Base-by-base conservation (phyloP, 2,797 vertebrate species). In the Neostethus bicornis region DNA sequence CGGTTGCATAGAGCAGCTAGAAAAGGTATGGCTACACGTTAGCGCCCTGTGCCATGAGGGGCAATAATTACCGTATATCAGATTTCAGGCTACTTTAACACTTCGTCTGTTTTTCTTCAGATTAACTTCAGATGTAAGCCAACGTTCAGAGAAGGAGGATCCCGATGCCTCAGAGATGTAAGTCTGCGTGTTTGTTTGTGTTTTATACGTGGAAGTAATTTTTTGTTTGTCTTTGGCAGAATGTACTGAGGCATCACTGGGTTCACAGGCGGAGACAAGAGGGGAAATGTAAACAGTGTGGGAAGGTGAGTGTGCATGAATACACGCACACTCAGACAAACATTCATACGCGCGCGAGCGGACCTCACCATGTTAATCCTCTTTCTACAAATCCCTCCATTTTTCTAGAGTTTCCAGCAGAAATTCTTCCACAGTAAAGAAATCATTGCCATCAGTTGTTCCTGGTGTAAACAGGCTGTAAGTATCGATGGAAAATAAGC, bases 381-480 rank as follows among this genome's bases (percentile, higher is more conserved):
- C n/a, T 35, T 57, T 17, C 14, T 7, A 17, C 26, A 37, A 7
- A 32, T 14, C 4, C 62, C 7, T 63, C 10, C 84, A 39, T 56
- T 60, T 83, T 41, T 51, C 48, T 92, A 98, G 97, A 96, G 85
- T 92, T 94, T 99, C 86, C 96, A 98, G 68, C 97, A 99, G 89
- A 99, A 99, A 88, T 96, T 99, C 88, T 99, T 98, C 90, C 96
- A 98, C 79, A 98, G 94, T 87, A 99, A 98, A 92, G 97, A 99
- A 90, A 98, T 99, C 38, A 95, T 99, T 80, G 96, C 97, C 67
- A 99, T 99, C 91, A 99, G 97, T 70, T 99, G 97, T 67, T 97
- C 96, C 29, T 99, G 97, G 97, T 99, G 97, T 87, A 99, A 99
- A 89, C 94, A 95, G 86, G 97, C 97, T 43, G 97, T 99, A 85